Conservation (phyloP, 2,113 vertebrate species). For the Acrocephalus kingi region DNA sequence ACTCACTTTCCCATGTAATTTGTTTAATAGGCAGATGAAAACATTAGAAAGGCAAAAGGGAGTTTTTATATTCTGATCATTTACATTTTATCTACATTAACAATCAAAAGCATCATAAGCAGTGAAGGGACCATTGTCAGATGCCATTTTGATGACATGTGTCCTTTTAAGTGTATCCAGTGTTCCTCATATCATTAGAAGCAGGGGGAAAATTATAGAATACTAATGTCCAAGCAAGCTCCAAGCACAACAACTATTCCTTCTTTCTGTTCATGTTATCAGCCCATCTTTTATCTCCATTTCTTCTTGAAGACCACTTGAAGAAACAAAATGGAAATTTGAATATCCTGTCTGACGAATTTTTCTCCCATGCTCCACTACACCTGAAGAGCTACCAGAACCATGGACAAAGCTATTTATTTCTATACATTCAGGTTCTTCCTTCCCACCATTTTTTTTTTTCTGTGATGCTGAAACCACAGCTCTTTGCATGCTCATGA, state of each 20-base stretch:
- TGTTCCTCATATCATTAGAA: neutral
- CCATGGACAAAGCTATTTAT: neutral
- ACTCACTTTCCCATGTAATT: neutral
- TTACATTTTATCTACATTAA: conserved; percentile 51
- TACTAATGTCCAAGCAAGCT: conserved; percentile 11
- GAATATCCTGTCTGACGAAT: neutral
- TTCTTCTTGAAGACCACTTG: neutral
- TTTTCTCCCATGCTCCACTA: neutral
- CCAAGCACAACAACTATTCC: neutral
- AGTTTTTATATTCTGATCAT: conserved; percentile 43
- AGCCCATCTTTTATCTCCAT: neutral
- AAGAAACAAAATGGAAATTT: neutral
- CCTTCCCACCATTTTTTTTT: neutral
- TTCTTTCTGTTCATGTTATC: neutral
- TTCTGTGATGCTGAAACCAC: neutral
- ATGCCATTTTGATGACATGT: conserved; percentile 15
- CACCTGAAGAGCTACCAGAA: neutral
- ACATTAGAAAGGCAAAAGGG: conserved; percentile 28
- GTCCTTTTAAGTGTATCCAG: conserved; percentile 23
- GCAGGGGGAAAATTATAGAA: conserved; percentile 3
- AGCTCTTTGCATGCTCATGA: neutral
- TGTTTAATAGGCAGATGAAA: conserved; percentile 42
- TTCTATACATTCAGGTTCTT: neutral
- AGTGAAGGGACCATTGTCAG: neutral
- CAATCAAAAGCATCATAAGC: conserved; percentile 37